phyloP scores from a whole-genome alignment of 2,797 vertebrate species.

The Sternarchorhynchus goeldii region DNA sequence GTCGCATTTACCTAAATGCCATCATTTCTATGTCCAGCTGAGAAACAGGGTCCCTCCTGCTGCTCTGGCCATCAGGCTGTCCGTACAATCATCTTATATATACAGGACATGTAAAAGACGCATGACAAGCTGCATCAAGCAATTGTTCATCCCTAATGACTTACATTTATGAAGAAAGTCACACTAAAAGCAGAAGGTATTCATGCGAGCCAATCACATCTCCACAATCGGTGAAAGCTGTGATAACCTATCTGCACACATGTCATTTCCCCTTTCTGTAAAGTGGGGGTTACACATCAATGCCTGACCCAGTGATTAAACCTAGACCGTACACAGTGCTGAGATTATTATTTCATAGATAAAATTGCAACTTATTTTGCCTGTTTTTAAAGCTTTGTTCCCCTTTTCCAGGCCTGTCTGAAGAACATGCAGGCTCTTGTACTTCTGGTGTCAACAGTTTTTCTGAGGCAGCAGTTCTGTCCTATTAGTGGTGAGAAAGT shows the following conservation, averaged over 20 bases:
- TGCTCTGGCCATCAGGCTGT: constrained; percentile 50
- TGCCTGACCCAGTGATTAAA: constrained; percentile 20
- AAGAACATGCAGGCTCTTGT: not conserved
- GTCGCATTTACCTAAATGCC: constrained; percentile 48
- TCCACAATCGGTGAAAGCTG: constrained; percentile 22
- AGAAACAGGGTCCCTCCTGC: constrained; percentile 44
- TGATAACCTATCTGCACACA: constrained; percentile 43
- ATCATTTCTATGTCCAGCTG: constrained; percentile 52
- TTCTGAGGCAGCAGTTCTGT: constrained; percentile 12
- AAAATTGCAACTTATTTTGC: not conserved
- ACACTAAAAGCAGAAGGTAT: constrained; percentile 49
- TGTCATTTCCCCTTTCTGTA: constrained; percentile 41
- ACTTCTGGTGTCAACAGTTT: constrained; percentile 20
- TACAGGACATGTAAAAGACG: constrained; percentile 46
- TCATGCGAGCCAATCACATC: constrained; percentile 54
- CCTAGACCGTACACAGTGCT: constrained; percentile 5
- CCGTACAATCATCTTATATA: constrained; percentile 55
- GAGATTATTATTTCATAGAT: constrained; percentile 22
- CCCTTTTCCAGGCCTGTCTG: not conserved
- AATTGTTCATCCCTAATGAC: constrained; percentile 56
- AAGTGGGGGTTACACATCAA: constrained; percentile 2
- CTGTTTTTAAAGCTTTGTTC: not conserved
- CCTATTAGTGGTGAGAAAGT: constrained; percentile 24
- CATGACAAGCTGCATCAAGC: constrained; percentile 42
- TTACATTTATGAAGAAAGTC: constrained; percentile 50